Evolutionary conservation across 53 echinoderm and acorn worm genomes (phyloP).

Genomic region (Holothuria scabra): DNA sequence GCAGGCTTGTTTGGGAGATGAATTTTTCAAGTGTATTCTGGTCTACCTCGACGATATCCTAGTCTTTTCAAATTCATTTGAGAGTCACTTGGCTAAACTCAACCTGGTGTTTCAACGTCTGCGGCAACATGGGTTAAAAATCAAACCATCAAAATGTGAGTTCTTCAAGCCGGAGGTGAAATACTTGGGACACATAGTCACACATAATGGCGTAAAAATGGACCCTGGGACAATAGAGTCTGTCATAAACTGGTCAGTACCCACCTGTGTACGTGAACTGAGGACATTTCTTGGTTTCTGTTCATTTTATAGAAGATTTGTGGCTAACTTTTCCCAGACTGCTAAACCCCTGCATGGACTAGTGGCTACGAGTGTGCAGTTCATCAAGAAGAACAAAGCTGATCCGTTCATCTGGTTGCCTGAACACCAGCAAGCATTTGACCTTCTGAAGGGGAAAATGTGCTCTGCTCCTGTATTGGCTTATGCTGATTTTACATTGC

Average conservation of each 20-base stretch:
- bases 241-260: constrained; percentile 18
- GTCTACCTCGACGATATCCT: constrained; percentile 61
- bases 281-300: constrained; percentile 38
- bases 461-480: too few species aligned
- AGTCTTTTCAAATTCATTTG: constrained; percentile 50
- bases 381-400: too few species aligned
- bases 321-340: neutral
- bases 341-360: too few species aligned
- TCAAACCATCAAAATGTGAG: constrained; percentile 54
- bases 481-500: too few species aligned
- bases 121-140: constrained; percentile 53
- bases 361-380: neutral
- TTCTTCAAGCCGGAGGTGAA: constrained; percentile 50
- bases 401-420: too few species aligned
- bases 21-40: constrained; percentile 39
- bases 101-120: constrained; percentile 52
- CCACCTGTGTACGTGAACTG: constrained; percentile 18
- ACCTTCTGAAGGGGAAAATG: too few species aligned
- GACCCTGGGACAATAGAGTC: neutral
- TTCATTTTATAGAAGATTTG: constrained; percentile 41
- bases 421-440: too few species aligned
- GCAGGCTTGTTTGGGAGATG: constrained; percentile 44
- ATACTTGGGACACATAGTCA: constrained; percentile 22
- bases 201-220: neutral
- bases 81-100: constrained; percentile 45